Percentiles rank a stretch among this genome's conserved stretches.
Evolutionary conservation across 2,797 vertebrate species (phyloP).

Genomic region (Sebastolobus altivelis): DNA sequence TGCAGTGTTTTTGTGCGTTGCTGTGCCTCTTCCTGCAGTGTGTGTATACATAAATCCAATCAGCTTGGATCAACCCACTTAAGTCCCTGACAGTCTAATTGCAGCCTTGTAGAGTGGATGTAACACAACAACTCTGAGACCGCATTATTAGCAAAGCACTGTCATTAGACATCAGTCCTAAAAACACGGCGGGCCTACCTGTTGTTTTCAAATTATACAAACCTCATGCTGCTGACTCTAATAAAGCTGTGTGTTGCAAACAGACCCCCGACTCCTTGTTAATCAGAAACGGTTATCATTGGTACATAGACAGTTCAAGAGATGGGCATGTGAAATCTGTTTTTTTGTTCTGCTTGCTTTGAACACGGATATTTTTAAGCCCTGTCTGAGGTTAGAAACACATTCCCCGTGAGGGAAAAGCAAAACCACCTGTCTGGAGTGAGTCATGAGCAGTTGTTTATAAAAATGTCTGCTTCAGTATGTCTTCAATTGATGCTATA

Average conservation of each 20-base stretch:
- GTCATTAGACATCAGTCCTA: conserved; percentile 27
- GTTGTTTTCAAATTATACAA: conserved; percentile 8
- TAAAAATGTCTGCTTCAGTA: not conserved
- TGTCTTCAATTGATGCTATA: not conserved
- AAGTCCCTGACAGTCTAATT: conserved; percentile 39
- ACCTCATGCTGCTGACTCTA: not conserved
- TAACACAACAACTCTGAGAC: conserved; percentile 8
- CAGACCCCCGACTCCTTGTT: not conserved
- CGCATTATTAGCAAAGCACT: conserved; percentile 32
- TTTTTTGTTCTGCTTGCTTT: not conserved
- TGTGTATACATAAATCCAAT: not conserved
- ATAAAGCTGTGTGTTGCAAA: not conserved
- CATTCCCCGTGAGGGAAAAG: not conserved
- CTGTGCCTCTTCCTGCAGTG: not conserved
- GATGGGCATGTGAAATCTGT: not conserved
- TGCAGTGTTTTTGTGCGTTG: not conserved
- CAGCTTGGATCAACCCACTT: not conserved
- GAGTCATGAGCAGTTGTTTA: not conserved
- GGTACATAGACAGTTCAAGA: not conserved
- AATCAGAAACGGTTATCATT: not conserved
- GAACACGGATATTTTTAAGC: not conserved
- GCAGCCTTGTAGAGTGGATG: conserved; percentile 21
- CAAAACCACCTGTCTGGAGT: not conserved
- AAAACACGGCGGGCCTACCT: not conserved
- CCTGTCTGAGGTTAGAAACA: not conserved